Conservation (phyloP, 2,797 vertebrate species). For the Sphaeramia orbicularis region DNA sequence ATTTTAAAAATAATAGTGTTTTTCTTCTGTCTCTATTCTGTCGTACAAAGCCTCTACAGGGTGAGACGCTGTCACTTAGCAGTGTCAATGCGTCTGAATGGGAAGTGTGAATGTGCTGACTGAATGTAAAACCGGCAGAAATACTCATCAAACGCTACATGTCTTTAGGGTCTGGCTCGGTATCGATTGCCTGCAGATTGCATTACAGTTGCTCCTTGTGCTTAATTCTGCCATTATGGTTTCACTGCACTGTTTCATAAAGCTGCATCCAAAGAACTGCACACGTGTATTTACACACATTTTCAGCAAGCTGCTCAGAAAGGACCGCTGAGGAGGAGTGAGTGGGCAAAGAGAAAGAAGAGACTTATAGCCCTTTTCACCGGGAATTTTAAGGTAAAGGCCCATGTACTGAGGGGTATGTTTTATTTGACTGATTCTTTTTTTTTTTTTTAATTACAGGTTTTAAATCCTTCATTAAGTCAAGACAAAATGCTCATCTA, state of each 20-base stretch:
- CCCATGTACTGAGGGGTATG: conserved; percentile 1
- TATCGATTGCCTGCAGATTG: conserved; percentile 85
- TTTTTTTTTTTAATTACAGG: conserved; percentile 42
- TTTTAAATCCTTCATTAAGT: neutral
- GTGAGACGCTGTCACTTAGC: conserved; percentile 83
- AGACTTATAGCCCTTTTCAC: conserved; percentile 79
- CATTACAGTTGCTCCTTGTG: conserved; percentile 79
- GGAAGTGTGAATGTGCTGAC: conserved; percentile 82
- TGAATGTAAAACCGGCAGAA: conserved; percentile 80
- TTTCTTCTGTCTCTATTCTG: conserved; percentile 73
- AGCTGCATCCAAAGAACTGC: conserved; percentile 61
- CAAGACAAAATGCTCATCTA: conserved; percentile 2
- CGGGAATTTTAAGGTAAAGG: conserved; percentile 77
- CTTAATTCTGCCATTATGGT: conserved; percentile 81
- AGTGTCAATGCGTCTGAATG: conserved; percentile 78
- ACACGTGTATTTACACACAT: conserved; percentile 63
- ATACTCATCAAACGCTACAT: conserved; percentile 79
- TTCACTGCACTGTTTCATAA: conserved; percentile 63
- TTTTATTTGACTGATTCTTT: conserved; percentile 43
- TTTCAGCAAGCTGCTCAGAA: conserved; percentile 73
- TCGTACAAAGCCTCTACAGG: conserved; percentile 72
- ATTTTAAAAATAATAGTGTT: conserved; percentile 81
- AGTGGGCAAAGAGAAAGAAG: conserved; percentile 77
- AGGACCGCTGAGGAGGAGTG: conserved; percentile 64
- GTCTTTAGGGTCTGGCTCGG: conserved; percentile 84